Base-by-base conservation (phyloP, 2,797 vertebrate genomes). In the Synaphobranchus kaupii region DNA sequence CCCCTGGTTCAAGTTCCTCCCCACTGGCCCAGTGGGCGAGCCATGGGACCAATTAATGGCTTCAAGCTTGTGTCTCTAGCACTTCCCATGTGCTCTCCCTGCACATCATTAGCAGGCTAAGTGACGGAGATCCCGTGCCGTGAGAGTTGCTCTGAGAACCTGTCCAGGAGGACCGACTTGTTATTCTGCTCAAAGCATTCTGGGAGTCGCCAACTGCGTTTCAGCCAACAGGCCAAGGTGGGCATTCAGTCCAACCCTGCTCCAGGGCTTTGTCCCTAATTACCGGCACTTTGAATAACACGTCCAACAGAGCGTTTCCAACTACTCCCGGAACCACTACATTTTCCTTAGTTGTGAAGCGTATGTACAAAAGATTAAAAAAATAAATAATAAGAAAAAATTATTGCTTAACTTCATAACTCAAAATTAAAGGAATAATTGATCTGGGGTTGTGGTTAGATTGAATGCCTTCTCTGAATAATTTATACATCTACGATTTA, bases 41-140 rank as follows among this genome's bases (percentile, higher is more conserved):
- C 78, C 48, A 4, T 82, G 85, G 86, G 81, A 84, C 81, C 66
- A 86, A 88, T 88, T 88, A 86, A 31, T 76, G 31, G 50, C 58
- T 28, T 54, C 39, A 28, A 48, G 48, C n/a, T 81, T 13, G 52
- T 48, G 25, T 48, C 22, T 63, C 48, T 50, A n/a, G 31, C 3
- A 25, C 87, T 54, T 58, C 87, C 90, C 78, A 28, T 66, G 44
- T 47, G 73, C 12, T 88, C 50, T 81, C 78, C 15, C 39, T 47
- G 10, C 73, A 63, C 83, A 76, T 85, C 89, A 88, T 91, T 91
- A 91, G 87, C 82, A 89, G 60, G 87, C 88, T 91, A 90, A 90
- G 87, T 87, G 88, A 81, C 85, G 87, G 47, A 89, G 84, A 89
- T 88, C 60, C 88, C 47, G 58, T 83, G 54, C 85, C 86, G 87